Evolutionary conservation across 2,113 vertebrate genomes (phyloP).

Genomic region (Machaerirhynchus nigripectus): DNA sequence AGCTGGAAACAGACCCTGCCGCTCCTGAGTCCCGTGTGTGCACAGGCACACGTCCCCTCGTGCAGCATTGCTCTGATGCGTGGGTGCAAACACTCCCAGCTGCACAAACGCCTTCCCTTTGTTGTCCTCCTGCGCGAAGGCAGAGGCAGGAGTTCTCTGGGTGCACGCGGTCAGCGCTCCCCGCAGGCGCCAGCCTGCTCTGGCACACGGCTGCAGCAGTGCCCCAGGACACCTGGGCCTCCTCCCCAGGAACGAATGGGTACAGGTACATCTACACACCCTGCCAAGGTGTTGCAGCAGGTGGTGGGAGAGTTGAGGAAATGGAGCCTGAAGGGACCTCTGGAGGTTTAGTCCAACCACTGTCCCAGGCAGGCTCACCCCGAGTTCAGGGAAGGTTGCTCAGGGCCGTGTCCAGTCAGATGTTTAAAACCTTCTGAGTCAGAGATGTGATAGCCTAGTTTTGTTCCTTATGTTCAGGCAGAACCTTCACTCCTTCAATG

Average conservation of each 20-base stretch:
- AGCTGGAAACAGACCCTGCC: conserved; percentile 5
- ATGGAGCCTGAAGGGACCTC: background rate
- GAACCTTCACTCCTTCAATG: background rate
- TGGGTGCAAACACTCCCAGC: background rate
- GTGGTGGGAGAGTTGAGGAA: background rate
- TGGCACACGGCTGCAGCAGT: background rate
- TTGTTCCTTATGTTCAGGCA: background rate
- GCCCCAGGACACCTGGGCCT: rapidly evolving
- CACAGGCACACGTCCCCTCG: rapidly evolving
- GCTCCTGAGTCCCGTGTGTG: background rate
- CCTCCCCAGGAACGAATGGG: rapidly evolving
- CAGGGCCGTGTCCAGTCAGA: background rate
- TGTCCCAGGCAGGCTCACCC: background rate
- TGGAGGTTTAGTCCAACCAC: background rate
- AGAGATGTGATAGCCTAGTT: background rate
- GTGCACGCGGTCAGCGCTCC: rapidly evolving
- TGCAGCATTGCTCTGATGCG: background rate
- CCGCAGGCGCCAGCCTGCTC: background rate
- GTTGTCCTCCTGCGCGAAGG: too few relatives aligned
- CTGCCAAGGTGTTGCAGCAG: background rate
- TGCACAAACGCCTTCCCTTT: background rate
- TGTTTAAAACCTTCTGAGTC: background rate
- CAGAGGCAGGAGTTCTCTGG: background rate
- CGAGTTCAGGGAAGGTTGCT: background rate
- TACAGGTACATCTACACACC: background rate